These are phyloP conservation scores for Oryzias woworae DNA, from an alignment of 2,113 vertebrate species.

Conservation along the genomic window DNA sequence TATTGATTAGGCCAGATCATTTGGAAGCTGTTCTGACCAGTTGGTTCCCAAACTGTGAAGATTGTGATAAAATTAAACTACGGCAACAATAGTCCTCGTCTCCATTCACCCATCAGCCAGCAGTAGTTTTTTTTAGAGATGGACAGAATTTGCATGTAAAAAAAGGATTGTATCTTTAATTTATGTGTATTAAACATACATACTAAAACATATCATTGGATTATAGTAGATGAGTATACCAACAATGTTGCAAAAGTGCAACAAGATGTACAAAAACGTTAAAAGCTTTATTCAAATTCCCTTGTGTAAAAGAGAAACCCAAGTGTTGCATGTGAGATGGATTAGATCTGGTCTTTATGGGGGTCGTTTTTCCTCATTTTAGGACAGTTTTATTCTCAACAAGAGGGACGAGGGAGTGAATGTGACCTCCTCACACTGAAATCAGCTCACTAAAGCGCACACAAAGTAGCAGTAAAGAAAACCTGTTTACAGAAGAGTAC, in stretches of 20 bases:
- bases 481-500: conserved; percentile 19
- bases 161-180: too few relatives aligned
- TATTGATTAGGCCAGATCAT: too few relatives aligned
- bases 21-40: too few relatives aligned
- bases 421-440: conserved; percentile 23
- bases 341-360: conserved; percentile 28
- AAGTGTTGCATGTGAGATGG: conserved; percentile 31
- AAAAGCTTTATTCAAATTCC: background rate
- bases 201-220: too few relatives aligned
- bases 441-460: conserved; percentile 34
- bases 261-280: background rate
- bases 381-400: conserved; percentile 47
- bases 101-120: too few relatives aligned
- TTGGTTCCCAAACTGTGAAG: too few relatives aligned
- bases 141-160: too few relatives aligned
- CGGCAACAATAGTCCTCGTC: too few relatives aligned
- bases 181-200: too few relatives aligned
- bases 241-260: conserved; percentile 5
- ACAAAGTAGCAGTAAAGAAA: conserved; percentile 45
- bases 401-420: conserved; percentile 24
- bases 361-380: conserved; percentile 44
- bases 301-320: conserved; percentile 24
- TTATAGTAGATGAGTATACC: background rate
- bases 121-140: too few relatives aligned
- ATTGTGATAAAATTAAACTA: too few relatives aligned